A percentile compares a stretch with the other conserved stretches of the same genome.
Evolutionary conservation across 2,113 vertebrate species (phyloP).

Genomic region (Danionella cerebrum): DNA sequence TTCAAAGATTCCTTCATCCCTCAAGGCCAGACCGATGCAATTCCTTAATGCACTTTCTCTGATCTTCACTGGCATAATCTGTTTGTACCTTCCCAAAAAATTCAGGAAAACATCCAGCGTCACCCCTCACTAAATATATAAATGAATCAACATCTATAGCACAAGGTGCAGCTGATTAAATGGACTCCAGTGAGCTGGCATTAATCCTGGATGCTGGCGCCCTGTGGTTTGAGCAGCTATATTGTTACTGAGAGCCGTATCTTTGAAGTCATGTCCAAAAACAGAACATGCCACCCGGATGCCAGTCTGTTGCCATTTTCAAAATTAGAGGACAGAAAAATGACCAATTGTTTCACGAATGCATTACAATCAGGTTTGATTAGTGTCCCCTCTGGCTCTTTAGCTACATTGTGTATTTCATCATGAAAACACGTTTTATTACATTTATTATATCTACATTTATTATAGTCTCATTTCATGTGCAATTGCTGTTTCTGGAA

Average conservation of each 20-base stretch:
- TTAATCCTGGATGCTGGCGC: neutral
- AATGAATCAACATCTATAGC: slow-evolving; percentile 8
- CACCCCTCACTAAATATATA: neutral
- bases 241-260: slow-evolving; percentile 7
- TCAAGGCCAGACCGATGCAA: neutral
- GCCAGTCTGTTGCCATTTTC: too few relatives aligned
- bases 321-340: too few relatives aligned
- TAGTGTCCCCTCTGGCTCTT: too few relatives aligned
- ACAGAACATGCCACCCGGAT: neutral
- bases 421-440: too few relatives aligned
- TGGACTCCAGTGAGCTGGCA: neutral
- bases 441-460: too few relatives aligned
- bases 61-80: neutral
- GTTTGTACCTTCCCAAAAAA: neutral
- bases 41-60: neutral
- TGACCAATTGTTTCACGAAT: too few relatives aligned
- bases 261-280: slow-evolving; percentile 17
- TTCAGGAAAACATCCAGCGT: neutral
- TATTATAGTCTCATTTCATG: too few relatives aligned
- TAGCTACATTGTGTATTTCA: too few relatives aligned
- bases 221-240: slow-evolving; percentile 11
- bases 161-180: neutral
- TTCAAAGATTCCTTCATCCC: neutral
- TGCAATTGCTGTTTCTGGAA: too few relatives aligned
- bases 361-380: too few relatives aligned